A percentile compares a stretch with the other conserved stretches of the same genome.
These are phyloP conservation scores for Limnephilus auricula DNA, from an alignment of 2,888 invertebrate genomes.

Conservation along the genomic window DNA sequence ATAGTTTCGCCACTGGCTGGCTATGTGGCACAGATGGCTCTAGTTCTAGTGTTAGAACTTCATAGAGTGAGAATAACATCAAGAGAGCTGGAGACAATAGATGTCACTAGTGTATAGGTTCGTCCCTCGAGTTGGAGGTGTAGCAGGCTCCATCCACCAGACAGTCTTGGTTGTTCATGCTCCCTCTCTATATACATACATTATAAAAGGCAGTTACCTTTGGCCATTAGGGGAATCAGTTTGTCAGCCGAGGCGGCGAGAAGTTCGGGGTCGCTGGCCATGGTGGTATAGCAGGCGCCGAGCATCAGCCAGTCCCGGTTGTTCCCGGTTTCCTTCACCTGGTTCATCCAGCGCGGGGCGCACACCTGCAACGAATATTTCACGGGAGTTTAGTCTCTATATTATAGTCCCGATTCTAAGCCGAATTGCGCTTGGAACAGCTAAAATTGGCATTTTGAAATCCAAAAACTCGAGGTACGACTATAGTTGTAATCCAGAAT, in stretches of 20 bases:
- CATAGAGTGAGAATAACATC: too few species aligned
- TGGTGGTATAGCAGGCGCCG: conserved; percentile 69
- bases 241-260: conserved; percentile 39
- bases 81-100: too few species aligned
- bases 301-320: conserved; percentile 66
- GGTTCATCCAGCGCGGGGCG: conserved; percentile 60
- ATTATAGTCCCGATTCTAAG: neutral
- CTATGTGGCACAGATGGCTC: too few species aligned
- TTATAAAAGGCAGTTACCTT: neutral
- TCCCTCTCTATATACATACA: neutral
- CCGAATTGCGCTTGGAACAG: neutral
- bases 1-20: too few species aligned
- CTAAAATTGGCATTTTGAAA: too few species aligned
- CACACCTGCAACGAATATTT: conserved; percentile 51
- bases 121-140: too few species aligned
- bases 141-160: too few species aligned
- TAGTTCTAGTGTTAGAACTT: too few species aligned
- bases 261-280: conserved; percentile 29
- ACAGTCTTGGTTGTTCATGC: too few species aligned
- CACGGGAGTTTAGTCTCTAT: neutral
- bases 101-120: too few species aligned
- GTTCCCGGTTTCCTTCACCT: conserved; percentile 50
- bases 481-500: too few species aligned
- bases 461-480: too few species aligned
- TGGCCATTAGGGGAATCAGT: neutral